Conservation (phyloP, 2,113 vertebrate genomes). For the Clarias magur region DNA sequence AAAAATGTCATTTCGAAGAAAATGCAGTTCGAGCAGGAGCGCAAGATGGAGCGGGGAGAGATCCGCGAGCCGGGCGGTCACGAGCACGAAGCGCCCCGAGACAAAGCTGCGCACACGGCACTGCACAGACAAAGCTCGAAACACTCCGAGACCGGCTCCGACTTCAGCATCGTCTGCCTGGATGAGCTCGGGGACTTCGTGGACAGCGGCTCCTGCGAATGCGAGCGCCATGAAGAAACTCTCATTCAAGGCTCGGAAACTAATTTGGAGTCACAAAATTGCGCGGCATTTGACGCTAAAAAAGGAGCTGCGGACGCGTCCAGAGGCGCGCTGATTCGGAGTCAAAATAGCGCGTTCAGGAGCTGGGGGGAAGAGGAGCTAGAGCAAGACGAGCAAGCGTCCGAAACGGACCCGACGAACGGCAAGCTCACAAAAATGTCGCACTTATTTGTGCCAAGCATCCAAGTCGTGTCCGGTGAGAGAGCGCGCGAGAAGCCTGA, state of each 20-base stretch:
- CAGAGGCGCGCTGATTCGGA: conserved; percentile 84
- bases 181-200: conserved; percentile 68
- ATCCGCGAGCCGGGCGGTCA: conserved; percentile 75
- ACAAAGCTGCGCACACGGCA: conserved; percentile 56
- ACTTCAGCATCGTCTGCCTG: conserved; percentile 71
- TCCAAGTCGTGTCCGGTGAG: conserved; percentile 77
- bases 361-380: conserved; percentile 90
- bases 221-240: conserved; percentile 57
- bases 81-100: conserved; percentile 60
- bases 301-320: conserved; percentile 81
- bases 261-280: conserved; percentile 62
- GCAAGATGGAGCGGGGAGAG: conserved; percentile 94
- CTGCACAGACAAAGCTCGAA: conserved; percentile 79
- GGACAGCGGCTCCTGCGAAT: conserved; percentile 70
- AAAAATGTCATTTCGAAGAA: conserved; percentile 97
- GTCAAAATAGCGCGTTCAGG: conserved; percentile 95
- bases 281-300: conserved; percentile 79
- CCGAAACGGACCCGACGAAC: conserved; percentile 56
- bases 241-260: conserved; percentile 55
- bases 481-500: conserved; percentile 64
- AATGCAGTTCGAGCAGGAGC: conserved; percentile 94
- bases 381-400: conserved; percentile 69
- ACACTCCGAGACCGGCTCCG: conserved; percentile 79
- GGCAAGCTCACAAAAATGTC: conserved; percentile 86
- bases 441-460: conserved; percentile 89